Conservation (phyloP, 2,797 vertebrate genomes). For the Champsocephalus esox region DNA sequence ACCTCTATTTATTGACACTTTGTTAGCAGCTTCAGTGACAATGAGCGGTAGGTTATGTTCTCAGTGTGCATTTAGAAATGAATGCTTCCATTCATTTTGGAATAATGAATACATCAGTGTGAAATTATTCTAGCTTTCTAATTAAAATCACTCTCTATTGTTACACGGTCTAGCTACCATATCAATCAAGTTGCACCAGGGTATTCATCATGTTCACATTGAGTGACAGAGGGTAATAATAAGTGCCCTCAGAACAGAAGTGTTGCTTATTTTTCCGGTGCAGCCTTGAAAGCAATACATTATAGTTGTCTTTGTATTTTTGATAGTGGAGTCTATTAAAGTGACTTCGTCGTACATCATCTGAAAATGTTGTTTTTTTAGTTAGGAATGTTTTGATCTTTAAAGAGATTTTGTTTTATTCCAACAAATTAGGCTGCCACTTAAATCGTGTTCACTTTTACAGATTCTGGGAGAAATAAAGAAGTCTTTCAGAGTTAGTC, state of each 20-base stretch:
- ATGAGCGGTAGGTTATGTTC: neutral
- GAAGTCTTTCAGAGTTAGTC: neutral
- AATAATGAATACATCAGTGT: constrained; percentile 19
- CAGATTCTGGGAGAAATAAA: neutral
- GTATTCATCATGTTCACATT: neutral
- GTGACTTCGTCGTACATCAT: neutral
- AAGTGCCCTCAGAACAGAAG: neutral
- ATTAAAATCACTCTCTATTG: neutral
- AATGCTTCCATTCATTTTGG: constrained; percentile 1
- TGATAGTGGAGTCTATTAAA: too few species aligned
- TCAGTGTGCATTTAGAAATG: neutral
- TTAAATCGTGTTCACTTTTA: neutral
- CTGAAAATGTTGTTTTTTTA: neutral
- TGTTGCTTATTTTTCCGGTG: neutral
- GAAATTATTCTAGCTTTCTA: neutral
- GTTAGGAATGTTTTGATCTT: neutral
- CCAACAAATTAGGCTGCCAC: neutral
- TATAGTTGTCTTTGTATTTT: too few species aligned
- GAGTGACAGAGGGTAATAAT: neutral
- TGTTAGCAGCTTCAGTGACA: neutral
- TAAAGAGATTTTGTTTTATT: too few species aligned
- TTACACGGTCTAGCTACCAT: neutral
- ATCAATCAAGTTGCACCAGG: neutral
- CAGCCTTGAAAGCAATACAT: too few species aligned
- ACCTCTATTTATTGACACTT: neutral